Evolutionary conservation across 2,797 vertebrate genomes (phyloP).

Genomic region (Anguilla anguilla): DNA sequence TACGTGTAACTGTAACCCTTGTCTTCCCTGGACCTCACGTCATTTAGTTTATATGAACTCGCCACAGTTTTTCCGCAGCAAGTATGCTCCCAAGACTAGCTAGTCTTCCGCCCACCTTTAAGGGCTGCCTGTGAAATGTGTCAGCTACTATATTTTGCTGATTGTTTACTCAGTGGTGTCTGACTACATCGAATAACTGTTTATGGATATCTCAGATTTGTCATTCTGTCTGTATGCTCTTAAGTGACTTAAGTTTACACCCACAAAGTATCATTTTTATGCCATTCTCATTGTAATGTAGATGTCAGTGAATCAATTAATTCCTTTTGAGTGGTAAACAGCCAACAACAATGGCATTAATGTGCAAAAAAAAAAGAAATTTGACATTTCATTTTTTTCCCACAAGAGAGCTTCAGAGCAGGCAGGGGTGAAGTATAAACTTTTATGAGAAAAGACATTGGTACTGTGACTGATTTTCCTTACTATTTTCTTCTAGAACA

Average conservation of each 20-base stretch:
- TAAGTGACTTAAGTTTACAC: neutral
- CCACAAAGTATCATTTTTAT: no score
- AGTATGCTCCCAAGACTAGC: neutral
- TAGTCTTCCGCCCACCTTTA: conserved; percentile 3
- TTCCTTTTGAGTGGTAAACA: neutral
- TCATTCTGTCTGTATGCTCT: neutral
- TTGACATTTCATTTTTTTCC: conserved; percentile 44
- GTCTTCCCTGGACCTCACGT: neutral
- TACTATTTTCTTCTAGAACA: conserved; percentile 78
- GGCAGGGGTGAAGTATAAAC: neutral
- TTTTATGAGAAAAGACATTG: neutral
- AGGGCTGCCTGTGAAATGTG: neutral
- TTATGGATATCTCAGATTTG: conserved; percentile 4
- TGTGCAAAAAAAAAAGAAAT: conserved; percentile 19
- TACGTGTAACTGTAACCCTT: neutral
- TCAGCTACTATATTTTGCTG: neutral
- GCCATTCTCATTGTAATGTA: neutral
- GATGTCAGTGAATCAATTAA: neutral
- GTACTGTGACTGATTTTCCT: neutral
- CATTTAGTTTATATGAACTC: no score
- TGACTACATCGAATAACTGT: neutral
- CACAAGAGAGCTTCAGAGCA: conserved; percentile 4
- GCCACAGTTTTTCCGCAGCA: no score
- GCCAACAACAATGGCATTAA: neutral
- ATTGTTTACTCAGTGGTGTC: neutral